Evolutionary conservation across 2,113 vertebrate genomes (phyloP), one percentile per base, ranked within the genome.

Genomic region (Nibea coibor): DNA sequence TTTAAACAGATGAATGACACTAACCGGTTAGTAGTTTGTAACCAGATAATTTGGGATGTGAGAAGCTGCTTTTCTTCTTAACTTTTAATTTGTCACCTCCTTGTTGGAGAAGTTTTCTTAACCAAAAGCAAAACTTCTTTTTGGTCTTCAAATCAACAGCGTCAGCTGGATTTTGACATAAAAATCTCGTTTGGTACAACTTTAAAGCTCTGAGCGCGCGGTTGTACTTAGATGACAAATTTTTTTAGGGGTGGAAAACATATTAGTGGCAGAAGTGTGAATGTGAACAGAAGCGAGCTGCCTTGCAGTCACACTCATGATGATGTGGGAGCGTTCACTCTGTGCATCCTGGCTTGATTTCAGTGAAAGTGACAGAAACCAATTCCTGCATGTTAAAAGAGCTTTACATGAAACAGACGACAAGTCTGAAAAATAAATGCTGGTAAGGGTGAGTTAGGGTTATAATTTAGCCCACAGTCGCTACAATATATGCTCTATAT

Each of bases 221-320:
- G n/a, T n/a, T n/a, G n/a, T n/a, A n/a, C n/a, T n/a, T n/a, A n/a
- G n/a, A n/a, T n/a, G n/a, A n/a, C n/a, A n/a, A n/a, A n/a, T n/a
- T n/a, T n/a, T n/a, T n/a, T n/a, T n/a, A n/a, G n/a, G n/a, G n/a
- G n/a, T n/a, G n/a, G n/a, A n/a, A n/a, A n/a, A n/a, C n/a, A n/a
- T n/a, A n/a, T 48, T 56, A 48, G 45, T n/a, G 2, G 73, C 50
- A 70, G 53, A 81, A 81, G 65, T 81, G 78, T 70, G 85, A 87
- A 74, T 69, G 10, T 76, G 72, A 83, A 73, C 81, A 83, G 73
- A 81, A 83, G 67, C 59, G 81, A 78, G 74, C 58, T 45, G 72
- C 70, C 59, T 84, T 22, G 2, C 81, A 71, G 58, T 78, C 78
- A 68, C 78, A 76, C 43, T 72, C 39, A 81, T 68, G 66, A 79